Evolutionary conservation across 2,113 vertebrate genomes (phyloP).

Genomic region (Canis aureus): DNA sequence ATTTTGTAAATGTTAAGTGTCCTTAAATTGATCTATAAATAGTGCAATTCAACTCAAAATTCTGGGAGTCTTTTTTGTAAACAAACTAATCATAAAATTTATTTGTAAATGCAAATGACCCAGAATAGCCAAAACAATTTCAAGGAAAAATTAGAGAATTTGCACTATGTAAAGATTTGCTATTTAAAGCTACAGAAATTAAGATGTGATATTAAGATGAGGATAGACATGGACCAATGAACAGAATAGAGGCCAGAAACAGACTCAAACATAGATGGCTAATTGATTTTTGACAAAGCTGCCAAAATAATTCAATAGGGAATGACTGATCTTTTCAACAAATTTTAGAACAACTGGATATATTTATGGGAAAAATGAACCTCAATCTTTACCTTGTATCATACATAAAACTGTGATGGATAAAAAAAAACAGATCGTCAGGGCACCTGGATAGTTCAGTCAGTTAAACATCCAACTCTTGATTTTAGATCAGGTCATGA

Average conservation of each 20-base stretch:
- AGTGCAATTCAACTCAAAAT: neutral
- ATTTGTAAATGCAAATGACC: neutral
- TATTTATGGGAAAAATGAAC: neutral
- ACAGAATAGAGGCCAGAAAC: neutral
- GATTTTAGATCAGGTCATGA: too few relatives aligned
- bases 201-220: neutral
- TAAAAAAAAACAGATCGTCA: neutral
- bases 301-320: neutral
- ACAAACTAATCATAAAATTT: neutral
- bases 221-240: neutral
- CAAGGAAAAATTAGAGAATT: neutral
- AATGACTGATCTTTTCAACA: neutral
- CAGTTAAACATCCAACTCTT: too few relatives aligned
- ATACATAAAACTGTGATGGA: neutral
- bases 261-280: neutral
- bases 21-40: neutral
- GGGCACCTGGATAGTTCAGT: too few relatives aligned
- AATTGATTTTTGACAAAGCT: neutral
- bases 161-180: neutral
- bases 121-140: conserved; percentile 28
- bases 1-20: neutral
- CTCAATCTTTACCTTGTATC: neutral
- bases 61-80: neutral
- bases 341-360: neutral
- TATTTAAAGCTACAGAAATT: neutral